A percentile compares a stretch with the other conserved stretches of the same genome.
phyloP scores from a whole-genome alignment of 1,140 invertebrate genomes.

The Odontomachus brunneus region DNA sequence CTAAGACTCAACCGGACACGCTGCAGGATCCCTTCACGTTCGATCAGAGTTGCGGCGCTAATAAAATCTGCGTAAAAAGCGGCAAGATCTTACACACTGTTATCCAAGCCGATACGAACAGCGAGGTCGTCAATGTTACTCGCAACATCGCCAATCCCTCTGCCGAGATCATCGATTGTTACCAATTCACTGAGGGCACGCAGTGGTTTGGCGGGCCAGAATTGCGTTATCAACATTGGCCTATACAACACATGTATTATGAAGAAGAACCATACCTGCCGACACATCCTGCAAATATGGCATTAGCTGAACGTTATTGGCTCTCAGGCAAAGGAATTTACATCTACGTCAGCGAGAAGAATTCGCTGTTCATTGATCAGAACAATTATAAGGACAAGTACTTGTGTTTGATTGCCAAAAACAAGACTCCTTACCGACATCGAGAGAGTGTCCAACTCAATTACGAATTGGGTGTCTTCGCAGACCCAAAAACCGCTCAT shows the following conservation, averaged over 20 bases:
- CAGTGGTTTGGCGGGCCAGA: slow-evolving; percentile 88
- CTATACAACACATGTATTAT: slow-evolving; percentile 87
- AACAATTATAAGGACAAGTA: slow-evolving; percentile 87
- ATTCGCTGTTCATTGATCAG: slow-evolving; percentile 91
- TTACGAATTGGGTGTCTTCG: slow-evolving; percentile 87
- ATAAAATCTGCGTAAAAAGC: slow-evolving; percentile 64
- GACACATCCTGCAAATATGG: slow-evolving; percentile 88
- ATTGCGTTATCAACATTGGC: slow-evolving; percentile 88
- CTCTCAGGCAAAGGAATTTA: slow-evolving; percentile 89
- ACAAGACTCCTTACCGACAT: slow-evolving; percentile 85
- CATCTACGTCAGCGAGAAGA: slow-evolving; percentile 87
- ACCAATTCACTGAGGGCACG: slow-evolving; percentile 66
- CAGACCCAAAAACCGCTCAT: slow-evolving; percentile 88
- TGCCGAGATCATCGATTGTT: slow-evolving; percentile 75
- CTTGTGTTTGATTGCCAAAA: slow-evolving; percentile 87
- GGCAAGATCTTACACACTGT: slow-evolving; percentile 61
- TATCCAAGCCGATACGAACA: slow-evolving; percentile 62
- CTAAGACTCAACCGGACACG: not conserved
- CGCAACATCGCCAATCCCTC: slow-evolving; percentile 48
- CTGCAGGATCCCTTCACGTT: not conserved
- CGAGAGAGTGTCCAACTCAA: slow-evolving; percentile 80
- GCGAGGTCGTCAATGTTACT: slow-evolving; percentile 67
- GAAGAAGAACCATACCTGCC: slow-evolving; percentile 88
- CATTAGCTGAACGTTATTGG: slow-evolving; percentile 91
- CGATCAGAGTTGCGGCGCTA: slow-evolving; percentile 21